Evolutionary conservation across 1,140 invertebrate genomes (phyloP).

Genomic region (Littorina saxatilis): DNA sequence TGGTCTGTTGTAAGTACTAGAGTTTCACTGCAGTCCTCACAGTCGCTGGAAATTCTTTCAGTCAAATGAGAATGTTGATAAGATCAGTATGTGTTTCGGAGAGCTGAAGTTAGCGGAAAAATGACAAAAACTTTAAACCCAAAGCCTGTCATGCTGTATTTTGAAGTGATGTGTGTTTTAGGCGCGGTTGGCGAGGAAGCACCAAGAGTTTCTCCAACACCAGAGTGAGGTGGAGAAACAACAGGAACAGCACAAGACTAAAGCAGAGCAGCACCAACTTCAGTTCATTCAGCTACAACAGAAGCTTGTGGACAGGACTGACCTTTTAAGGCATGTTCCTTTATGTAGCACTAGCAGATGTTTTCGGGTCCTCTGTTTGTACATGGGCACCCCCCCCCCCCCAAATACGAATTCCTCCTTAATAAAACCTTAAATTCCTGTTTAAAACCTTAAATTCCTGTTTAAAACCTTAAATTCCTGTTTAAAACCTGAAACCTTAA

Average conservation of each 20-base stretch:
- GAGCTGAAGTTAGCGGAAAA: no score
- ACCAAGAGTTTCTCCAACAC: background rate
- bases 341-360: no score
- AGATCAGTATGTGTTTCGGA: no score
- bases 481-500: no score
- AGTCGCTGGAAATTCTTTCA: no score
- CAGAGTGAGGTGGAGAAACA: background rate
- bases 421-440: background rate
- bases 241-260: background rate
- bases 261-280: background rate
- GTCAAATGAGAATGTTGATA: no score
- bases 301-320: background rate
- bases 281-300: background rate
- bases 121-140: no score
- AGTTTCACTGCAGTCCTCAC: background rate
- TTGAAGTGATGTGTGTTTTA: background rate
- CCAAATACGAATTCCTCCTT: background rate
- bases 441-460: no score
- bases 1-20: background rate
- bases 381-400: no score
- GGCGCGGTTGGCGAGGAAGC: background rate
- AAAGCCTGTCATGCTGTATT: no score
- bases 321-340: background rate
- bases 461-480: no score
- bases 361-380: no score